Evolutionary conservation across 2,797 vertebrate genomes (phyloP), one percentile per base, ranked within the genome.

Genomic region (Crax fasciolata): DNA sequence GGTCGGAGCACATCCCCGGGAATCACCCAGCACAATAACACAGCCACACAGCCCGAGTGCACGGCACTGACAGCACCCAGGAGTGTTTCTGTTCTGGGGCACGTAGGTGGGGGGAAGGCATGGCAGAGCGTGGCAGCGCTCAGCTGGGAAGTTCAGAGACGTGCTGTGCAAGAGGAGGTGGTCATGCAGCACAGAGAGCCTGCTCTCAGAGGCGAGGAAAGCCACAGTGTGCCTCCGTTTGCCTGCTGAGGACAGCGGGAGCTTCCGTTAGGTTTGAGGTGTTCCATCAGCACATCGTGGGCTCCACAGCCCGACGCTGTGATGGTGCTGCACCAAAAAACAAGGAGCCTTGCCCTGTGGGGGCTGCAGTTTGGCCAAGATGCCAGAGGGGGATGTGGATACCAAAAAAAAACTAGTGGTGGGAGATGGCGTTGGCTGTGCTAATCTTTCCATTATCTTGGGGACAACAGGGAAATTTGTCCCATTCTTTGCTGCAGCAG

Each of bases 231-330:
- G 16, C 20, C 17, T 24, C 19, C 16, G 61, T 19, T 21, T 43
- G 17, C 55, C 13, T 27, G 38, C 1, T 10, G 44, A 59, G 12
- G 24, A 30, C 39, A 27, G 39, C 39, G 13, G 19, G 46, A 19
- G 9, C 11, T 48, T 61, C 55, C 10, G 11, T 10, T 30, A 13
- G 28, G 55, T 30, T 32, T 41, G 43, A 55, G 71, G 43, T 35
- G 41, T 76, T 75, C 48, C 35, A 30, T 32, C 24, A 25, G 62
- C 28, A n/a, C 48, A 35, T 35, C 11, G 10, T 25, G 20, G 15
- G 18, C 41, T 70, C 27, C 14, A 17, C 32, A 49, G 14, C 0
- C 1, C 28, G 8, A 41, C 8, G 1, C 27, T 17, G 39, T 28
- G 48, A 63, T 67, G 28, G 20, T 7, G 24, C 18, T 32, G 39